Conservation (phyloP, 2,797 vertebrate genomes). For the Chelidonichthys spinosus region DNA sequence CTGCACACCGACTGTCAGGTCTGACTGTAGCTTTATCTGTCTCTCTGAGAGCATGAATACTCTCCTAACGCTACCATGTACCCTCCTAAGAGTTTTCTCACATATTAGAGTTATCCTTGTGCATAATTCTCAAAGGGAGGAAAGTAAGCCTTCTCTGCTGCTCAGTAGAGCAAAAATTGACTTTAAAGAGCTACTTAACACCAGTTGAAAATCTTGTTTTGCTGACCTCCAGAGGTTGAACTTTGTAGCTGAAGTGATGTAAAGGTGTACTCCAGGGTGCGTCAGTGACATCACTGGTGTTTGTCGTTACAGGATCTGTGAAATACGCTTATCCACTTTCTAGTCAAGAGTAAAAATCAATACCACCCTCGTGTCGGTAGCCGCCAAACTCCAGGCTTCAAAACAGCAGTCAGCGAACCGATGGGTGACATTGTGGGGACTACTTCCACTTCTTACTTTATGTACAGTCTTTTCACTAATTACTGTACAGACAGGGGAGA, state of each 20-base stretch:
- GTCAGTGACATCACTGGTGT: slow-evolving; percentile 1
- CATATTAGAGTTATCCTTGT: slow-evolving; percentile 49
- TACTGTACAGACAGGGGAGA: no score
- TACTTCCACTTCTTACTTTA: no score
- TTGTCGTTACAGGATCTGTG: neutral
- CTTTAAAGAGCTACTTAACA: slow-evolving; percentile 21
- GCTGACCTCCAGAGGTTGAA: neutral
- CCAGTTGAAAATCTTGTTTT: slow-evolving; percentile 4
- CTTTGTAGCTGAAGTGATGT: neutral
- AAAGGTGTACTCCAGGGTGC: neutral
- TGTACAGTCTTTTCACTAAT: no score
- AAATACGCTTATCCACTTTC: neutral
- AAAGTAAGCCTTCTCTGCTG: slow-evolving; percentile 14
- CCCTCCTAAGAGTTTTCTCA: slow-evolving; percentile 43
- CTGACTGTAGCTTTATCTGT: slow-evolving; percentile 65
- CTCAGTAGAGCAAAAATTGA: slow-evolving; percentile 31
- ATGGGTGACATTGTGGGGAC: no score
- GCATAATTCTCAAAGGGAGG: slow-evolving; percentile 44
- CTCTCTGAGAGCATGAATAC: slow-evolving; percentile 49
- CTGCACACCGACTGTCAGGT: slow-evolving; percentile 48
- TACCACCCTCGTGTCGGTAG: neutral
- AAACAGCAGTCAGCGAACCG: no score
- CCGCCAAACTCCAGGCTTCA: no score
- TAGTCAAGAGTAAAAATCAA: neutral
- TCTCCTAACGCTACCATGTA: slow-evolving; percentile 44